A percentile compares a stretch with the other conserved stretches of the same genome.
Evolutionary conservation across 1,140 invertebrate genomes (phyloP).

Genomic region (Holcopasites calliopsidis): DNA sequence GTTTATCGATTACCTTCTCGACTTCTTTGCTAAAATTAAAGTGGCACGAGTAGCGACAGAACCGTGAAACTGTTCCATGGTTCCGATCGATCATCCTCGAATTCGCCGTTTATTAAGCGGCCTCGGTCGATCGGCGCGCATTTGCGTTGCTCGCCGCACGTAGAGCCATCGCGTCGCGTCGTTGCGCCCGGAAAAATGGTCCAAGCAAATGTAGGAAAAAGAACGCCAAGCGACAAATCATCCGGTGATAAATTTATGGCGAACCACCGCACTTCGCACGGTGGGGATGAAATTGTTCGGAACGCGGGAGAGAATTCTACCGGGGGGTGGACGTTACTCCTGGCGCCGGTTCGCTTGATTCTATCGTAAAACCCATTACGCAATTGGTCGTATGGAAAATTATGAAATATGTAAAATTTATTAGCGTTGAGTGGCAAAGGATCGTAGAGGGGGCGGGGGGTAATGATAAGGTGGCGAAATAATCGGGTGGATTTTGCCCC

Average conservation of each 20-base stretch:
- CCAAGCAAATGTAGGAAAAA: constrained; percentile 31
- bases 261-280: too few relatives aligned
- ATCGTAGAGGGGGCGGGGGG: neutral
- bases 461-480: neutral
- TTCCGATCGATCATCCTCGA: constrained; percentile 1
- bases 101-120: constrained; percentile 13
- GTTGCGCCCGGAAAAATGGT: neutral
- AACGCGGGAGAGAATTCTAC: neutral
- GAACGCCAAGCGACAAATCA: constrained; percentile 38
- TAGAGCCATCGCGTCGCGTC: neutral
- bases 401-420: constrained; percentile 1
- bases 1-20: too few relatives aligned
- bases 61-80: neutral
- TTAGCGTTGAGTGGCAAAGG: neutral
- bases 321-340: neutral
- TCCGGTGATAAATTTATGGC: constrained; percentile 43
- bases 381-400: constrained; percentile 31
- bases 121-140: neutral
- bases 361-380: constrained; percentile 33
- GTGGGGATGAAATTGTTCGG: constrained; percentile 26
- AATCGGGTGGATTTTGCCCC: neutral
- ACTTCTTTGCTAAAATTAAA: neutral
- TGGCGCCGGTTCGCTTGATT: neutral
- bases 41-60: neutral
- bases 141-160: neutral